Percentiles rank a stretch among this genome's conserved stretches.
Evolutionary conservation across 2,113 vertebrate genomes (phyloP).

Genomic region (Corynorhinus townsendii): DNA sequence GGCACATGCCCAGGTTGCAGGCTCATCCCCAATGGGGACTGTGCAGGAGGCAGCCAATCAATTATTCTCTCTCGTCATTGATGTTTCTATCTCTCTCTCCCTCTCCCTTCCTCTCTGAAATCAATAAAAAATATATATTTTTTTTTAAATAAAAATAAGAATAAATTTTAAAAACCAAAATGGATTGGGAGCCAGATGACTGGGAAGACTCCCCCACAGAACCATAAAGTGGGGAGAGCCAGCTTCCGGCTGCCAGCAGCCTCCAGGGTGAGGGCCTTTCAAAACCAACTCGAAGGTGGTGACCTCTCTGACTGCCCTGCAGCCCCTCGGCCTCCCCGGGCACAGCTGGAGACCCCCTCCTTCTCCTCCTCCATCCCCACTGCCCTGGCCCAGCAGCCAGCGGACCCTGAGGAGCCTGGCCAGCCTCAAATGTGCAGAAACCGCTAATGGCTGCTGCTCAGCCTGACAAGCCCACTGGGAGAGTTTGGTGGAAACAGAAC

Average conservation of each 20-base stretch:
- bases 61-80: too few relatives aligned
- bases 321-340: neutral
- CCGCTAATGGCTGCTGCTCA: slow-evolving; percentile 26
- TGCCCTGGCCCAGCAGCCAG: neutral
- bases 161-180: neutral
- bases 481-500: neutral
- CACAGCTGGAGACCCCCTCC: neutral
- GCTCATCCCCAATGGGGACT: too few relatives aligned
- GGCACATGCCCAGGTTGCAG: too few relatives aligned
- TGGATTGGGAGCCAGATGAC: neutral
- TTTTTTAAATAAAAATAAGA: too few relatives aligned
- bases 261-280: neutral
- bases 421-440: neutral
- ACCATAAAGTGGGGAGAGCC: neutral
- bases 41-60: too few relatives aligned
- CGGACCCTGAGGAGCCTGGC: neutral
- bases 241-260: neutral
- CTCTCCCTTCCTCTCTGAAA: too few relatives aligned
- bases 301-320: neutral
- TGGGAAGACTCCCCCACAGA: neutral
- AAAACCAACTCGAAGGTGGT: neutral
- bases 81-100: too few relatives aligned
- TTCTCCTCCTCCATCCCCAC: fast-evolving
- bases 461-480: slow-evolving; percentile 12
- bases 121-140: too few relatives aligned